Evolutionary conservation across 2,888 invertebrate genomes (phyloP).

Genomic region (Heliconius hortense): DNA sequence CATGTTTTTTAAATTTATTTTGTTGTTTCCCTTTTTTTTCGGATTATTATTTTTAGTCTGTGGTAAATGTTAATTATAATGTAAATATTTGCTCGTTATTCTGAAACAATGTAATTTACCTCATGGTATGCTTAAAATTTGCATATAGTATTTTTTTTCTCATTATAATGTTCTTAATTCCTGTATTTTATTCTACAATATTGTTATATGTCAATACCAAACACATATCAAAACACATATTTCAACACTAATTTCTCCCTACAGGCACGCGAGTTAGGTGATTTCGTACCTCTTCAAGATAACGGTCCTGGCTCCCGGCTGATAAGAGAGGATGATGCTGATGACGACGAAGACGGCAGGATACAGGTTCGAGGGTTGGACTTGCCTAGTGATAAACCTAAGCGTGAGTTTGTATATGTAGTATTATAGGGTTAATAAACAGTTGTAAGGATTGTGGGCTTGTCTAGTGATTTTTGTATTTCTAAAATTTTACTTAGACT

Average conservation of each 20-base stretch:
- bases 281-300: constrained; percentile 77
- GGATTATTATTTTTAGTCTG: background rate
- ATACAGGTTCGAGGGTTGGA: constrained; percentile 92
- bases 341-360: constrained; percentile 89
- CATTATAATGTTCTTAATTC: too few relatives aligned
- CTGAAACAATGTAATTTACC: background rate
- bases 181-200: background rate
- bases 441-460: background rate
- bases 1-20: too few relatives aligned
- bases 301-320: constrained; percentile 82
- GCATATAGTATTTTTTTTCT: background rate
- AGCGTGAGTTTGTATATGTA: constrained; percentile 77
- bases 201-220: constrained; percentile 23
- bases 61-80: background rate
- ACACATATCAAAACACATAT: constrained; percentile 24
- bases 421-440: background rate
- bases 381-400: constrained; percentile 77
- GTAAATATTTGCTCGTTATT: background rate
- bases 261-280: constrained; percentile 78
- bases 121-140: background rate
- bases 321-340: constrained; percentile 91
- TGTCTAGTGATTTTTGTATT: background rate
- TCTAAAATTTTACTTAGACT: too few relatives aligned
- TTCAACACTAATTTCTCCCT: constrained; percentile 39
- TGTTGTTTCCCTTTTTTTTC: background rate